Conservation (phyloP, 2,797 vertebrate species). For the Tenualosa ilisha region DNA sequence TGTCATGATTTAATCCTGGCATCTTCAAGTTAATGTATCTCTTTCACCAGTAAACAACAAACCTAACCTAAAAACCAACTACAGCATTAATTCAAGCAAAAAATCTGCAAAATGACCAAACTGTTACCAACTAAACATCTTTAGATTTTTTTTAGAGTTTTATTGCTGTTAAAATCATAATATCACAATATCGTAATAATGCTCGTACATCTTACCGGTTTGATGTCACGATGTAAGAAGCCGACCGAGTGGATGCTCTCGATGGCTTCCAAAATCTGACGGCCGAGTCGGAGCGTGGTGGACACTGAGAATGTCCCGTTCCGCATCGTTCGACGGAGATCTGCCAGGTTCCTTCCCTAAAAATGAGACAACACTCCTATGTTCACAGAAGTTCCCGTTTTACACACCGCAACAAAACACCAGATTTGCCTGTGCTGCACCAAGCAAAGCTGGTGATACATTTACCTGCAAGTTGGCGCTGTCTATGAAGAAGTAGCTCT, state of each 20-base stretch:
- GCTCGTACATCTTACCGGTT: constrained; percentile 83
- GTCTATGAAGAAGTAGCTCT: background rate
- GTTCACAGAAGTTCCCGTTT: background rate
- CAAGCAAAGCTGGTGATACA: background rate
- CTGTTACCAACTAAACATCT: too few species aligned
- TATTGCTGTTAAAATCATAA: too few species aligned
- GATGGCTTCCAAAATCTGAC: constrained; percentile 94
- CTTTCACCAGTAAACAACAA: too few species aligned
- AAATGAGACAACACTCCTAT: background rate
- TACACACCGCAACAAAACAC: background rate
- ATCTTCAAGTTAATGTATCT: too few species aligned
- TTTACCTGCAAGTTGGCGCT: background rate
- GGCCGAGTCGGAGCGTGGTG: constrained; percentile 91
- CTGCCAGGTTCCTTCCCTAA: constrained; percentile 94
- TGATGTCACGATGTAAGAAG: constrained; percentile 97
- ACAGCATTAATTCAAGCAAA: too few species aligned
- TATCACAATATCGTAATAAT: background rate
- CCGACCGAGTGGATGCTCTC: constrained; percentile 99
- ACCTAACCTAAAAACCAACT: too few species aligned
- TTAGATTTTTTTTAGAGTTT: too few species aligned
- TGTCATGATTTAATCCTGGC: too few species aligned
- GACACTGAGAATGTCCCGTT: constrained; percentile 90
- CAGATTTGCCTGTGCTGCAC: background rate
- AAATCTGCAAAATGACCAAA: too few species aligned
- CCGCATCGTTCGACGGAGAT: constrained; percentile 89